Percentiles rank a stretch among this genome's conserved stretches.
phyloP scores from a whole-genome alignment of 2,888 invertebrate species.

The Campaea margaritaria region DNA sequence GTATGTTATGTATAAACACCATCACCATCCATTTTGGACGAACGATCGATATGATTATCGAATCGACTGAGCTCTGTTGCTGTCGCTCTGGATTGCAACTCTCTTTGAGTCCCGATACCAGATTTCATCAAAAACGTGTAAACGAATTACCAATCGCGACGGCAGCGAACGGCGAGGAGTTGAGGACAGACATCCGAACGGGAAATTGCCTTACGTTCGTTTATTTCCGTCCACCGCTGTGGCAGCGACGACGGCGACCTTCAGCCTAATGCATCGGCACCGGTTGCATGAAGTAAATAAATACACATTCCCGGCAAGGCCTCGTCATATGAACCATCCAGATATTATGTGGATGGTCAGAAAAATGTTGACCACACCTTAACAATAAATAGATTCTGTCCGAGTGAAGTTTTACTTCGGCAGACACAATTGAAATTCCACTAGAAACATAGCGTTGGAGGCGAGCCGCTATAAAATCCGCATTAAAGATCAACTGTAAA shows the following conservation, averaged over 20 bases:
- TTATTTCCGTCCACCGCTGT: conserved; percentile 71
- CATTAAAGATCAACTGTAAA: conserved; percentile 32
- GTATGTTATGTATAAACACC: neutral
- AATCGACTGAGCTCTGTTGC: neutral
- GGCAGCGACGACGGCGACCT: conserved; percentile 60
- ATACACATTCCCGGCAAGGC: conserved; percentile 17
- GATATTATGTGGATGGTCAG: neutral
- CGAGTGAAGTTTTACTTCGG: too few species aligned
- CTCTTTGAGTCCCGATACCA: too few species aligned
- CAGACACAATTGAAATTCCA: conserved; percentile 13
- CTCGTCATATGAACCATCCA: conserved; percentile 10
- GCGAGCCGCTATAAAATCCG: conserved; percentile 27
- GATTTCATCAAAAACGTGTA: conserved; percentile 29
- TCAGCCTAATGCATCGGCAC: conserved; percentile 58
- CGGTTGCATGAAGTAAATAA: conserved; percentile 41
- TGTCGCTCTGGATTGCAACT: neutral
- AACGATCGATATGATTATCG: neutral
- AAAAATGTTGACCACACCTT: neutral
- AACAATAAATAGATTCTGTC: too few species aligned
- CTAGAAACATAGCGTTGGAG: conserved; percentile 15
- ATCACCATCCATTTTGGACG: neutral
- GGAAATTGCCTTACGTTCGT: conserved; percentile 75
- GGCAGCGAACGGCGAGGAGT: conserved; percentile 20
- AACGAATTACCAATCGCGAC: conserved; percentile 30
- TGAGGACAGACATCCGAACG: conserved; percentile 47